These are phyloP conservation scores for Matsumurasca onukii DNA, from an alignment of 1,140 invertebrate species.

Conservation along the genomic window DNA sequence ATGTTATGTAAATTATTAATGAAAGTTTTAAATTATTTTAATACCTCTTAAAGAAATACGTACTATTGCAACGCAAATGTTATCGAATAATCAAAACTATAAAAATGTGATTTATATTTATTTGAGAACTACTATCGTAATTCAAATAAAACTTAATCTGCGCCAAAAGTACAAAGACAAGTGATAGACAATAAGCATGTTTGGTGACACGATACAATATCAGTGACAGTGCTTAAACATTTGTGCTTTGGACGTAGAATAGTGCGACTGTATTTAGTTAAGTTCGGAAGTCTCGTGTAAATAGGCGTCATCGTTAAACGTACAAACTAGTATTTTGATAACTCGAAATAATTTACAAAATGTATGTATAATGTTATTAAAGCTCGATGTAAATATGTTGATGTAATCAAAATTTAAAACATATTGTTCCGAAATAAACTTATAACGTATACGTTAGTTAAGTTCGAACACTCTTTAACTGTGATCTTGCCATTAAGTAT, in stretches of 20 bases:
- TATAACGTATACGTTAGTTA: conserved; percentile 23
- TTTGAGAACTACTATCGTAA: background rate
- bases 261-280: conserved; percentile 2
- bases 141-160: background rate
- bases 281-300: conserved; percentile 6
- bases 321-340: conserved; percentile 22
- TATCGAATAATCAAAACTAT: conserved; percentile 11
- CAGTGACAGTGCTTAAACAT: background rate
- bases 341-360: conserved; percentile 23
- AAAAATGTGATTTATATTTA: background rate
- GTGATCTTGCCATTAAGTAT: conserved; percentile 22
- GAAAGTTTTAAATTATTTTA: conserved; percentile 8
- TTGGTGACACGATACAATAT: background rate
- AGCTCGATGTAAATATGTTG: conserved; percentile 31
- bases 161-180: background rate
- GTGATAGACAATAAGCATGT: background rate
- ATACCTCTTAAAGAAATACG: conserved; percentile 15
- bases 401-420: conserved; percentile 28
- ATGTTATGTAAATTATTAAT: conserved; percentile 1
- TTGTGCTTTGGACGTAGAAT: background rate
- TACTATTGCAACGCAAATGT: conserved; percentile 4
- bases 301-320: conserved; percentile 18
- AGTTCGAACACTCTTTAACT: conserved; percentile 11
- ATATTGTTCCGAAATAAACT: conserved; percentile 25
- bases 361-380: conserved; percentile 23